Evolutionary conservation across 2,888 invertebrate species (phyloP).

Genomic region (Troides oblongomaculatus): DNA sequence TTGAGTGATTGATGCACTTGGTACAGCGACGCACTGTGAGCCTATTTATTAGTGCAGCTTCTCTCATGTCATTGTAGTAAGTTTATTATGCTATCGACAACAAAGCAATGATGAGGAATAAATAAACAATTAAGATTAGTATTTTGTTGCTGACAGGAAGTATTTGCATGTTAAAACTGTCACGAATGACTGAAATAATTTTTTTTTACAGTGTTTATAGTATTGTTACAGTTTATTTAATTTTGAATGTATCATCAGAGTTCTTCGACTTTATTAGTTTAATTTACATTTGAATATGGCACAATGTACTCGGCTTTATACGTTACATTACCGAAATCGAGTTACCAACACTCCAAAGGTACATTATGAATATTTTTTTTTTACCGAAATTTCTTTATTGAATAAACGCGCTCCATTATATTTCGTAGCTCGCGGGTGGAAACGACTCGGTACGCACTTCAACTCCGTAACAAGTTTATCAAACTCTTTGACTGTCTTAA

Average conservation of each 20-base stretch:
- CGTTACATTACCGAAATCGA: constrained; percentile 19
- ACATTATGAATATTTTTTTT: constrained; percentile 21
- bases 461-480: constrained; percentile 23
- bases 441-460: constrained; percentile 20
- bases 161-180: too few relatives aligned
- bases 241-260: too few relatives aligned
- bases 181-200: too few relatives aligned
- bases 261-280: neutral
- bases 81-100: neutral
- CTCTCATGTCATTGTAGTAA: neutral
- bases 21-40: neutral
- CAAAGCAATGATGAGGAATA: neutral
- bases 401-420: constrained; percentile 28
- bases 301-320: neutral
- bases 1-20: constrained; percentile 13
- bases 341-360: constrained; percentile 8
- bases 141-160: neutral
- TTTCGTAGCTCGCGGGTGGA: constrained; percentile 16
- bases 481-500: constrained; percentile 5
- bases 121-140: neutral
- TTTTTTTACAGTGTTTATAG: too few relatives aligned
- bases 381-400: constrained; percentile 23
- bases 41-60: neutral
- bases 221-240: too few relatives aligned
- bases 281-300: constrained; percentile 9